These are phyloP conservation scores for Polyodon spathula DNA, from an alignment of 2,113 vertebrate species.

Conservation along the genomic window DNA sequence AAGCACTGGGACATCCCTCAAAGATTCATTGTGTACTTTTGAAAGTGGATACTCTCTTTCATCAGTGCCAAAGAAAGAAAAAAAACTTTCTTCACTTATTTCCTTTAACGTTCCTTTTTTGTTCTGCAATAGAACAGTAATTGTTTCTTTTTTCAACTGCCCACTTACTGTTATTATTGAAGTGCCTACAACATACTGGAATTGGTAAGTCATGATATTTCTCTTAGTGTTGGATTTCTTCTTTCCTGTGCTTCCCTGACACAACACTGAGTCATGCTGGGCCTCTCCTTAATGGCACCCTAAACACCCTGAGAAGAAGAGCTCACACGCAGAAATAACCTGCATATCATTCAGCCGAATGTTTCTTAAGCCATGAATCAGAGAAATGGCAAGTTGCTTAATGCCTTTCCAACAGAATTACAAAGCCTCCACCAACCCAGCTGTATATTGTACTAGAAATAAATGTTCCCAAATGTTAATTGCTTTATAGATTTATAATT, in stretches of 20 bases:
- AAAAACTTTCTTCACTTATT: no score
- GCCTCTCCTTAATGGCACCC: not conserved
- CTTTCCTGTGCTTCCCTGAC: conserved; percentile 46
- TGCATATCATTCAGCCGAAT: not conserved
- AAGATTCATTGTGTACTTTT: no score
- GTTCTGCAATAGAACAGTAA: not conserved
- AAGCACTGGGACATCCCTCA: no score
- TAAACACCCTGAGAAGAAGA: not conserved
- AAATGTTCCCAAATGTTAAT: not conserved
- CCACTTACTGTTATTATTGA: conserved; percentile 38
- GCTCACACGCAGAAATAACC: not conserved
- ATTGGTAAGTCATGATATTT: conserved; percentile 36
- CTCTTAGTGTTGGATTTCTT: conserved; percentile 36
- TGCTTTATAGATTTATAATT: not conserved
- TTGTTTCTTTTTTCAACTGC: conserved; percentile 13
- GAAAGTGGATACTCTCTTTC: no score
- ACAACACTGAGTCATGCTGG: conserved; percentile 25
- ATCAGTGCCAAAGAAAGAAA: no score
- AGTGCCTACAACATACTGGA: conserved; percentile 46
- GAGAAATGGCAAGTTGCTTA: not conserved
- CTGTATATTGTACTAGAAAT: not conserved
- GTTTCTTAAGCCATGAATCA: not conserved
- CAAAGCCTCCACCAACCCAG: not conserved
- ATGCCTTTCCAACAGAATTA: not conserved
- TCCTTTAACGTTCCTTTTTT: no score